These are phyloP conservation scores for Sogatella furcifera DNA, from an alignment of 1,140 invertebrate species.

Conservation along the genomic window DNA sequence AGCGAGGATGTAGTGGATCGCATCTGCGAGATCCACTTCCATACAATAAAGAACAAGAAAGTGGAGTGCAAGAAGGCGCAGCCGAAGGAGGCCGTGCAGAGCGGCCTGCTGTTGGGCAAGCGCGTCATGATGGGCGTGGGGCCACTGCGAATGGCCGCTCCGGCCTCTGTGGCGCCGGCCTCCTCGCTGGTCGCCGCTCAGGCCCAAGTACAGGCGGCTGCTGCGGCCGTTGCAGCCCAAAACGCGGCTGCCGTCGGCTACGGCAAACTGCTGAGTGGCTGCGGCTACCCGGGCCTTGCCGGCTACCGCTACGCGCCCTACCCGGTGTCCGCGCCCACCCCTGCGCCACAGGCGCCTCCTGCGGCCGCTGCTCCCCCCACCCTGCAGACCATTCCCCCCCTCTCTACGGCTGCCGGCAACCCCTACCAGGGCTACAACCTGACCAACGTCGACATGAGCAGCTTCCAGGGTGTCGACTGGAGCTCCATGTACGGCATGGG, in stretches of 20 bases:
- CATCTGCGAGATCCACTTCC: conserved; percentile 85
- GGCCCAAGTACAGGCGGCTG: conserved; percentile 35
- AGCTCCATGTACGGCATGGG: conserved; percentile 80
- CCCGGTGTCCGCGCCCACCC: conserved; percentile 44
- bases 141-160: conserved; percentile 48
- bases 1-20: conserved; percentile 83
- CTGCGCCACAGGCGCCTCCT: conserved; percentile 36
- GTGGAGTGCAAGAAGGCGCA: conserved; percentile 89
- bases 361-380: conserved; percentile 42
- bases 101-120: conserved; percentile 58
- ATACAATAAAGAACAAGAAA: conserved; percentile 89
- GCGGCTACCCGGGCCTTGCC: conserved; percentile 49
- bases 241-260: conserved; percentile 48
- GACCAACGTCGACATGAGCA: conserved; percentile 81
- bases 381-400: conserved; percentile 37
- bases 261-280: conserved; percentile 55
- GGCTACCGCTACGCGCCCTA: conserved; percentile 64
- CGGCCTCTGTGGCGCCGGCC: conserved; percentile 37
- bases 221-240: conserved; percentile 36
- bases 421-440: conserved; percentile 68
- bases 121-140: conserved; percentile 56
- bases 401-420: conserved; percentile 39
- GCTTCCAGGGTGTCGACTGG: conserved; percentile 84
- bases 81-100: conserved; percentile 78
- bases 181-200: conserved; percentile 43